A percentile compares a stretch with the other conserved stretches of the same genome.
Evolutionary conservation across 2,888 invertebrate genomes (phyloP).

Genomic region (Macropis europaea): DNA sequence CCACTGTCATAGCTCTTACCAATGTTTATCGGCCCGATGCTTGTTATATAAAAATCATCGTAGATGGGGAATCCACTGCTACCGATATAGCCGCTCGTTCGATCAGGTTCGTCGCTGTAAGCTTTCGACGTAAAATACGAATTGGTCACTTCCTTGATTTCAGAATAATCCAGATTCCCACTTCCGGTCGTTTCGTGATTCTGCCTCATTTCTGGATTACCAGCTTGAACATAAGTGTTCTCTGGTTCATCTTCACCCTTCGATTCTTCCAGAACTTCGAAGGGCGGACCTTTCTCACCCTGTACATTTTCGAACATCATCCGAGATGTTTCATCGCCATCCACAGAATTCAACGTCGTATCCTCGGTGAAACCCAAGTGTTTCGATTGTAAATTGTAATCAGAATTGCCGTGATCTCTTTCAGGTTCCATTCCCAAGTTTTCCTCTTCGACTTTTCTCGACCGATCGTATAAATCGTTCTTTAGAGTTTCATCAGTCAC

Average conservation of each 20-base stretch:
- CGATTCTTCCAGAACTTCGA: too few relatives aligned
- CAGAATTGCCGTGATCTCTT: not conserved
- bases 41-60: not conserved
- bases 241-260: not conserved
- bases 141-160: slow-evolving; percentile 38
- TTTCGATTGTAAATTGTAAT: slow-evolving; percentile 9
- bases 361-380: not conserved
- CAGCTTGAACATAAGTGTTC: not conserved
- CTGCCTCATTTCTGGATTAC: not conserved
- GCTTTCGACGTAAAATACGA: slow-evolving; percentile 41
- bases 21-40: not conserved
- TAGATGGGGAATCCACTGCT: not conserved
- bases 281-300: not conserved
- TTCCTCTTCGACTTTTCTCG: not conserved
- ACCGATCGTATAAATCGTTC: not conserved
- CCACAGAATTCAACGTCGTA: too few relatives aligned
- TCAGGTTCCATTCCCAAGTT: not conserved
- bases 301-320: not conserved
- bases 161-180: slow-evolving; percentile 24
- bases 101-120: slow-evolving; percentile 14
- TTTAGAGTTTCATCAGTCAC: not conserved
- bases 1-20: not conserved
- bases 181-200: not conserved
- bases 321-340: too few relatives aligned
- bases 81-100: not conserved